Base-by-base conservation (phyloP, 2,888 invertebrate genomes). In the Trissonchulus latispiculum region DNA sequence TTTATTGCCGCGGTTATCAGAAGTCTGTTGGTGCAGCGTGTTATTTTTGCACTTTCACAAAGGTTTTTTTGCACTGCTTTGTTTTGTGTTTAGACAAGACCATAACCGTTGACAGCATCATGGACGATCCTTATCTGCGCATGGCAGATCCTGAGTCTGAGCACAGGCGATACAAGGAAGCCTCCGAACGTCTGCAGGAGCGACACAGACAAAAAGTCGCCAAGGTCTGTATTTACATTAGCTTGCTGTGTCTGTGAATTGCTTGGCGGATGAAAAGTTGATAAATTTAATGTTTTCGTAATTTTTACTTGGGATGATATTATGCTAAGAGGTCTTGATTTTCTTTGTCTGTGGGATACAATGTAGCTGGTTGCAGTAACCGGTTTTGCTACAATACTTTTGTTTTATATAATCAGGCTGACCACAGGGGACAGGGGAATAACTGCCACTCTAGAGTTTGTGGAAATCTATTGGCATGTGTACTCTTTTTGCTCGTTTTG, bases 61-160 rank as follows among this genome's bases (percentile, higher is more conserved):
- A 28, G 64, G 8, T 64, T 8, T 8, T 64, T 15, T 3, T n/a
- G 29, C 18, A n/a, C 3, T 28, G 64, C 28, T 28, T n/a, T 28
- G 8, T 64, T 59, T 59, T 15, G 15, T n/a, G 18, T 59, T 64
- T 64, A 64, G 64, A n/a, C n/a, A n/a, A n/a, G n/a, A n/a, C n/a
- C n/a, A n/a, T n/a, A n/a, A n/a, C n/a, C n/a, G n/a, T 31, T 36
- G 64, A n/a, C 68, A 37, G 70, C 36, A n/a, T 33, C 33, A 23
- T 28, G 15, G 75, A 92, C 15, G 95, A 95, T 85, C 93, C 94
- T 31, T 95, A 95, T 85, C 93, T 94, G 86, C 93, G 93, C 59
- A 92, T 93, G 83, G 94, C 93, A 83, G 93, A 95, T 85, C 93
- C 93, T 73, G 89, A 91, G 81, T 92, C 92, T 79, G 97, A 99